Base-by-base conservation (phyloP, 1,140 invertebrate genomes). In the Temnothorax longispinosus region DNA sequence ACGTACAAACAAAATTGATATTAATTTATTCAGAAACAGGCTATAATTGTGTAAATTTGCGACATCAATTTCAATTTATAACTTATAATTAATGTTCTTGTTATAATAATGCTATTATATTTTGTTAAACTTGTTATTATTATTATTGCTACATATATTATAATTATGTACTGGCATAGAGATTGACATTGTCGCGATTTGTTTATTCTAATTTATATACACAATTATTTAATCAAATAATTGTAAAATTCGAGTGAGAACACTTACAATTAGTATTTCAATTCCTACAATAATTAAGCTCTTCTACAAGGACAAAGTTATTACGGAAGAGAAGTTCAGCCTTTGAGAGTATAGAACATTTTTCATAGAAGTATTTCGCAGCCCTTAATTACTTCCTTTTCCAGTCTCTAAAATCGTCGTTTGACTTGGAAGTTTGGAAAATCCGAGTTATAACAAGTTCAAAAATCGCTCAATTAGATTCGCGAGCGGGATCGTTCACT, bases 391-490 rank as follows among this genome's bases (percentile, higher is more conserved):
- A 81, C 54, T 67, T 86, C 60, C 76, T 81, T 44, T 86, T n/a
- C 21, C 47, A 32, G 8, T 65, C 35, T 54, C 35, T 78, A 58
- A 85, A 78, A 78, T 85, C 47, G 47, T 67, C 74, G 58, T 56
- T 78, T 76, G 82, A 78, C 41, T 74, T 69, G 41, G 71, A 44
- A 76, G 82, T 76, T 76, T 78, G 74, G 82, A 77, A 77, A 85
- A 82, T 84, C 62, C 47, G 75, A 89, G 88, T 84, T 90, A 90
- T 81, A 89, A 90, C 74, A 50, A 78, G 74, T 76, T 84, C 75
- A 86, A 90, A 85, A 90, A 90, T 88, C 78, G 78, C 80, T 88
- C 69, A 65, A 90, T 90, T 90, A 90, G 85, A 90, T 86, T 81
- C 85, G 75, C 75, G 38, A 60, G 71, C 74, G 15, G 47, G 27